Conservation (phyloP, 2,888 invertebrate genomes). For the Meganola albula region DNA sequence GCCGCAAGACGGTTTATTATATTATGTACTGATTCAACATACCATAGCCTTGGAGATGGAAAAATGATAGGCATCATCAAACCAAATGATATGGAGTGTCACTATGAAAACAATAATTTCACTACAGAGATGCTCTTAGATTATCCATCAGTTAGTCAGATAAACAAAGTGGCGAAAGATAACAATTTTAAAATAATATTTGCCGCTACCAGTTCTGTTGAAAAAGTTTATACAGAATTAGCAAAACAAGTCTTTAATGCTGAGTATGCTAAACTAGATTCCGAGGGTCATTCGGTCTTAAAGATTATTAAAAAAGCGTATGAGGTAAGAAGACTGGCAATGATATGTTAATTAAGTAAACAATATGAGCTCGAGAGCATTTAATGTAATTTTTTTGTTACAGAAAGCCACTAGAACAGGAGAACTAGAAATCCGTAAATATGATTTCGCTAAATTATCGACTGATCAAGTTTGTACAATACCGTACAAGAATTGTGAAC, state of each 20-base stretch:
- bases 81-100: constrained; percentile 84
- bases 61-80: constrained; percentile 82
- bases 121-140: constrained; percentile 77
- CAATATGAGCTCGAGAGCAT: too few species aligned
- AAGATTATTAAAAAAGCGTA: constrained; percentile 83
- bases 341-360: too few species aligned
- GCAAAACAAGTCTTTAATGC: constrained; percentile 81
- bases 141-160: constrained; percentile 88
- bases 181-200: constrained; percentile 88
- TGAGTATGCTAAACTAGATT: constrained; percentile 69
- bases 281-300: constrained; percentile 76
- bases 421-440: constrained; percentile 7
- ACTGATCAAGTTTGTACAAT: constrained; percentile 37
- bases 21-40: constrained; percentile 87
- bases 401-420: neutral
- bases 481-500: constrained; percentile 29
- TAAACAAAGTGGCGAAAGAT: constrained; percentile 79
- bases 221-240: constrained; percentile 69
- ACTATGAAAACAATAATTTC: constrained; percentile 76
- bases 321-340: too few species aligned
- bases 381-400: neutral
- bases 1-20: constrained; percentile 85
- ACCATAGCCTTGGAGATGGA: constrained; percentile 90
- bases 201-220: constrained; percentile 75
- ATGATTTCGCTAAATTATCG: constrained; percentile 31